A percentile compares a stretch with the other conserved stretches of the same genome.
phyloP scores from a whole-genome alignment of 2,888 invertebrate species.

The Drosophila rubida region DNA sequence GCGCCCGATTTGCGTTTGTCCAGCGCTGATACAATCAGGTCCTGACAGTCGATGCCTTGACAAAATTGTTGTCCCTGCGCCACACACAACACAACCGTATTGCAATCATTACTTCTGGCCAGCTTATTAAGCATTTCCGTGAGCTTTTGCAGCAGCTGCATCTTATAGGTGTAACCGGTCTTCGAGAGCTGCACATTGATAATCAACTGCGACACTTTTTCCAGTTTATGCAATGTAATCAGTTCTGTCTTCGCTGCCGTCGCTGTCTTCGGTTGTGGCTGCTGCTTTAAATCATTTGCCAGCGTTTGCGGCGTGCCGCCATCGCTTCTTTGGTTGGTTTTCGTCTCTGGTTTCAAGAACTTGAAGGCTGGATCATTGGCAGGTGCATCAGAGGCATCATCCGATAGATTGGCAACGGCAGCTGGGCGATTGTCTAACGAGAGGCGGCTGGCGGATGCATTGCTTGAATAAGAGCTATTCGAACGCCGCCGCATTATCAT shows the following conservation, averaged over 20 bases:
- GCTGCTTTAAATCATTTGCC: slow-evolving; percentile 73
- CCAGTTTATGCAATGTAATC: slow-evolving; percentile 67
- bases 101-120: slow-evolving; percentile 88
- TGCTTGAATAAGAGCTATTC: slow-evolving; percentile 92
- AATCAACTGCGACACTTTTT: slow-evolving; percentile 87
- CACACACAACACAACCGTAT: slow-evolving; percentile 89
- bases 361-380: slow-evolving; percentile 78
- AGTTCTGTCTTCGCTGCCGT: slow-evolving; percentile 38
- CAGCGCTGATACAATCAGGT: slow-evolving; percentile 87
- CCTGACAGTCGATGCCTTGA: slow-evolving; percentile 92
- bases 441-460: slow-evolving; percentile 88
- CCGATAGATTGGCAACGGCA: slow-evolving; percentile 49
- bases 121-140: slow-evolving; percentile 88
- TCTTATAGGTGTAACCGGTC: slow-evolving; percentile 87
- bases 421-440: slow-evolving; percentile 62
- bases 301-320: slow-evolving; percentile 73
- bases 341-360: slow-evolving; percentile 83
- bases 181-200: slow-evolving; percentile 87
- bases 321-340: slow-evolving; percentile 70
- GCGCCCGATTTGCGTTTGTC: slow-evolving; percentile 88
- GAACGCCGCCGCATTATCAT: slow-evolving; percentile 93
- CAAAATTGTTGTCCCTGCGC: slow-evolving; percentile 92
- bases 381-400: slow-evolving; percentile 56
- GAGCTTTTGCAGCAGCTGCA: slow-evolving; percentile 86
- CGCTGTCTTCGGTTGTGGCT: slow-evolving; percentile 16